Evolutionary conservation across 92 coral and sea anemone species (phyloP), one percentile per base, ranked within the genome.

Genomic region (Anthopleura xanthogrammica): DNA sequence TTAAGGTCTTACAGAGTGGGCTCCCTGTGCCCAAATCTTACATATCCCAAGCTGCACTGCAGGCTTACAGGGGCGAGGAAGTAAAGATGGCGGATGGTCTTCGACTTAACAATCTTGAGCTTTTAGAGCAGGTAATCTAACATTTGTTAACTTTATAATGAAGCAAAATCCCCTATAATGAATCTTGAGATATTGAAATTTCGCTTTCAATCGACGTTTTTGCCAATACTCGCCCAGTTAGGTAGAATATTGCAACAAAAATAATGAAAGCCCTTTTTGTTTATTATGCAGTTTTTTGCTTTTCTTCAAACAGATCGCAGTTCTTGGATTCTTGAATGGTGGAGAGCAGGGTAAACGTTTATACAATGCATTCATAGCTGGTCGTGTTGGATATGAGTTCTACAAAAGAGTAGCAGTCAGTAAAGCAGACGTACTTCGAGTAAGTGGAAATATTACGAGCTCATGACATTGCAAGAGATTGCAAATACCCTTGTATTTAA

Each of bases 241-340:
- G 14, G 78, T 40, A 7, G 12, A 40, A 20, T 16, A 12, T 16
- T 22, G 42, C 5, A 6, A 75, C 24, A 41, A 75, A 75, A 41
- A 7, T 60, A 7, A n/a, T 5, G 50, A 9, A 46, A 0, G 50
- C 50, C 3, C 9, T 46, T 60, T 39, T 17, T 62, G 40, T 65
- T 62, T 16, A 22, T 5, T 5, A 52, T 23, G 12, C 78, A 52
- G 16, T 8, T 12, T 3, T 14, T 54, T 72, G 20, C 16, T 43
- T 43, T 12, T 46, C 14, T 77, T 16, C 8, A 8, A 22, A 41
- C 54, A 97, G 99, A 84, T 97, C 48, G 98, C 97, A 20, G 89
- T 95, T 83, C 90, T 97, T 86, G 99, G 94, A 14, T 97, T 97
- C 82, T 79, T 97, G 22, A 94, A 97, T 86, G 99, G 99, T 23